These are phyloP conservation scores for Alcedo atthis DNA, from an alignment of 2,797 vertebrate species.

Conservation along the genomic window DNA sequence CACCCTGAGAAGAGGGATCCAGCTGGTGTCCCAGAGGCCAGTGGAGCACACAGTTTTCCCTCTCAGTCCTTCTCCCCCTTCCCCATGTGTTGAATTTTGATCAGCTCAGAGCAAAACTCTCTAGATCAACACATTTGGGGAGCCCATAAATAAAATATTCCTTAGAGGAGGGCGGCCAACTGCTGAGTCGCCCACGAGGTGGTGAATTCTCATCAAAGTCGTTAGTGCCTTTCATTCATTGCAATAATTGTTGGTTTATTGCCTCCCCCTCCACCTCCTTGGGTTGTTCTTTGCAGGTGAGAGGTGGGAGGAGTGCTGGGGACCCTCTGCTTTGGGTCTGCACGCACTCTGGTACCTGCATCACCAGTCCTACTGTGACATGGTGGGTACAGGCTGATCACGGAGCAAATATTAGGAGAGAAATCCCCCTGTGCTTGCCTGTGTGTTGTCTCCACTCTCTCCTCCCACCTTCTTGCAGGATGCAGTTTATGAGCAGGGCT, in stretches of 20 bases:
- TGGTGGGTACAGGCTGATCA: fast-evolving
- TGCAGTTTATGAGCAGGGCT: not conserved
- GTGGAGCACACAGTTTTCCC: fast-evolving
- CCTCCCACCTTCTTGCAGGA: not conserved
- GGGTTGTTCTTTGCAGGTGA: not conserved
- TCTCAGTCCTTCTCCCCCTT: not conserved
- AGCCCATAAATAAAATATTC: constrained; percentile 6
- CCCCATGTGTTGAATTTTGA: not conserved
- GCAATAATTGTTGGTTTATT: not conserved
- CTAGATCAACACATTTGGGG: not conserved
- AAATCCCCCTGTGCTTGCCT: fast-evolving
- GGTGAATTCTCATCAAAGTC: not conserved
- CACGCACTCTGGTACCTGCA: not conserved
- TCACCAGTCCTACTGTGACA: not conserved
- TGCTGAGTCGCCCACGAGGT: not conserved
- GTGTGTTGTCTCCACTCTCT: fast-evolving
- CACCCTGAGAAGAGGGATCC: fast-evolving
- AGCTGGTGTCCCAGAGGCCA: fast-evolving
- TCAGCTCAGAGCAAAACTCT: fast-evolving
- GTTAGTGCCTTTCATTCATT: not conserved
- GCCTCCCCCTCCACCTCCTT: fast-evolving
- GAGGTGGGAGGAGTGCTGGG: fast-evolving
- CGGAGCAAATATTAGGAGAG: fast-evolving
- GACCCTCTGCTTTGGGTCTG: not conserved
- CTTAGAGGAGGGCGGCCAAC: not conserved